Evolutionary conservation across 1,140 invertebrate species (phyloP).

Genomic region (Drosophila azteca): DNA sequence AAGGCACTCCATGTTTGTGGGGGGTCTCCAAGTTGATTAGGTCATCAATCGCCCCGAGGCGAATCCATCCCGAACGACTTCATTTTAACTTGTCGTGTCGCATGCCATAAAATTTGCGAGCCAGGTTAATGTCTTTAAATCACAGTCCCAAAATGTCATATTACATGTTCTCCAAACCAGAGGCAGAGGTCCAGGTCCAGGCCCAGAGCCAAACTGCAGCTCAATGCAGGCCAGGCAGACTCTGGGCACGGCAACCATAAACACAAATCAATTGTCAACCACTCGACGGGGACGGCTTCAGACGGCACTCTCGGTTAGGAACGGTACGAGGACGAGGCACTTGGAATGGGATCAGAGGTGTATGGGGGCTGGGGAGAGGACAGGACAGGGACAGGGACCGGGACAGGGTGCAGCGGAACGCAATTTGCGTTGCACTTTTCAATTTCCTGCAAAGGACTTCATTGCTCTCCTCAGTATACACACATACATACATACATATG

Average conservation of each 20-base stretch:
- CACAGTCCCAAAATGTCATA: slow-evolving; percentile 69
- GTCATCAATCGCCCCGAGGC: slow-evolving; percentile 25
- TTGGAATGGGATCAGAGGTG: background rate
- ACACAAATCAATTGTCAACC: slow-evolving; percentile 81
- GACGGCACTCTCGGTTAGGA: slow-evolving; percentile 22
- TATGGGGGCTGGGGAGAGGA: background rate
- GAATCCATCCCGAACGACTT: slow-evolving; percentile 8
- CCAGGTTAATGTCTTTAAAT: slow-evolving; percentile 71
- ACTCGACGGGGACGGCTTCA: slow-evolving; percentile 62
- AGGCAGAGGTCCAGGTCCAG: background rate
- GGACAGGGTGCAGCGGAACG: slow-evolving; percentile 56
- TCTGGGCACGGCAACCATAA: slow-evolving; percentile 66
- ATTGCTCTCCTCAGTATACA: slow-evolving; percentile 27
- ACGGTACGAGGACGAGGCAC: slow-evolving; percentile 22
- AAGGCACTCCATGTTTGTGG: background rate
- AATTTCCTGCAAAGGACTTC: slow-evolving; percentile 74
- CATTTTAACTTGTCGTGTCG: slow-evolving; percentile 29
- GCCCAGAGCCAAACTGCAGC: background rate
- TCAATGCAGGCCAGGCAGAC: slow-evolving; percentile 15
- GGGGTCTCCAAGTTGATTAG: slow-evolving; percentile 12
- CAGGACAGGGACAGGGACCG: background rate
- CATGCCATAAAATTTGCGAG: slow-evolving; percentile 44
- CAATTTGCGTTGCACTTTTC: slow-evolving; percentile 80
- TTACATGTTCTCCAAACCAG: slow-evolving; percentile 44
- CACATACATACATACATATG: background rate